Evolutionary conservation across 2,113 vertebrate species (phyloP).

Genomic region (Misgurnus mizolepis): DNA sequence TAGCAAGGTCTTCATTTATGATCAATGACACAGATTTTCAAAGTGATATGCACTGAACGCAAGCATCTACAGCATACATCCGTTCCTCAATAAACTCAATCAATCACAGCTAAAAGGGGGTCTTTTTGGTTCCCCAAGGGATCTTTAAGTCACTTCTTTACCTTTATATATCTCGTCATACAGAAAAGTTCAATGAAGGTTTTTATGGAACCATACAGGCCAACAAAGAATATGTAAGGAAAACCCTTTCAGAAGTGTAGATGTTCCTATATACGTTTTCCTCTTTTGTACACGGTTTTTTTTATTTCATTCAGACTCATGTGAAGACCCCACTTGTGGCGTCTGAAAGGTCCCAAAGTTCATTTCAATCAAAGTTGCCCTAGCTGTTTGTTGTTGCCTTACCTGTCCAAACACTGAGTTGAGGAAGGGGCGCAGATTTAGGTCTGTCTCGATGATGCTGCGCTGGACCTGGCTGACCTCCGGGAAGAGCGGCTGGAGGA

Average conservation of each 20-base stretch:
- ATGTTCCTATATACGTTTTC: too few relatives aligned
- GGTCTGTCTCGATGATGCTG: slow-evolving; percentile 77
- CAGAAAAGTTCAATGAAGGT: too few relatives aligned
- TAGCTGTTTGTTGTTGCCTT: slow-evolving; percentile 61
- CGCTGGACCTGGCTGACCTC: slow-evolving; percentile 73
- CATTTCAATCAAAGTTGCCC: background rate
- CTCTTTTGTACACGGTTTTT: too few relatives aligned
- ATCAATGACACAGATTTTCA: slow-evolving; percentile 42
- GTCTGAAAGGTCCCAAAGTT: background rate
- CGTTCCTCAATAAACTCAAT: background rate
- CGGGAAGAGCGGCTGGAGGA: slow-evolving; percentile 76
- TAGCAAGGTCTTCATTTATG: slow-evolving; percentile 19
- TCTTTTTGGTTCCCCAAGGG: too few relatives aligned
- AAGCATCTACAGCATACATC: slow-evolving; percentile 1
- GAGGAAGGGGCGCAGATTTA: slow-evolving; percentile 86
- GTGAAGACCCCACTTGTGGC: background rate
- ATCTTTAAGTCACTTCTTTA: too few relatives aligned
- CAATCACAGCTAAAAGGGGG: background rate
- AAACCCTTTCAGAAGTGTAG: too few relatives aligned
- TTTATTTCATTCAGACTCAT: too few relatives aligned
- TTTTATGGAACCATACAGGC: too few relatives aligned
- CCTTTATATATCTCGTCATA: too few relatives aligned
- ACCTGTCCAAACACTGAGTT: slow-evolving; percentile 96
- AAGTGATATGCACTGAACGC: background rate
- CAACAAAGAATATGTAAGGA: too few relatives aligned